phyloP scores from a whole-genome alignment of 2,113 vertebrate species.

The Solea senegalensis region DNA sequence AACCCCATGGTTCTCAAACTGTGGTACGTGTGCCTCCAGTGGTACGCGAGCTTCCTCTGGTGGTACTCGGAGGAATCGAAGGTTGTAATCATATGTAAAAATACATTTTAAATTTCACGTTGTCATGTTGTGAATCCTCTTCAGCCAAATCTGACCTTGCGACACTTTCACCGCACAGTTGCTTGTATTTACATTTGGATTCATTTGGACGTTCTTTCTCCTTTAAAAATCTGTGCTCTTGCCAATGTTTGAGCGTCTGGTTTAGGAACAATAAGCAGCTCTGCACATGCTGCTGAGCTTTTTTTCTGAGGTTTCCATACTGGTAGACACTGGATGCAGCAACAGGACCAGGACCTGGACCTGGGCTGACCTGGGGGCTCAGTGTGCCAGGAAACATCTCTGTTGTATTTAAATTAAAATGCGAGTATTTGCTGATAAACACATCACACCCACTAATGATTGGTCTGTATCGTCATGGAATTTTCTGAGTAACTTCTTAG shows the following conservation, averaged over 20 bases:
- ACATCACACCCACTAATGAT: not conserved
- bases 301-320: not conserved
- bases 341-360: not conserved
- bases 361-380: conserved; percentile 4
- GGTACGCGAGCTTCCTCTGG: too few relatives aligned
- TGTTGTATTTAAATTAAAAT: not conserved
- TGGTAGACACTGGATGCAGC: not conserved
- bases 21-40: too few relatives aligned
- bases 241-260: not conserved
- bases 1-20: too few relatives aligned
- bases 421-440: too few relatives aligned
- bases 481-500: too few relatives aligned
- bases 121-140: not conserved
- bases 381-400: not conserved
- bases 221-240: not conserved
- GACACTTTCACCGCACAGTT: not conserved
- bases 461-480: too few relatives aligned
- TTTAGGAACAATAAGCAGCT: not conserved
- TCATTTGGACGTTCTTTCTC: not conserved
- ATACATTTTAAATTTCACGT: not conserved
- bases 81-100: not conserved
- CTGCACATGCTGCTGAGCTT: not conserved
- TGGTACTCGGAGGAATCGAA: too few relatives aligned
- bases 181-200: not conserved
- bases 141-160: not conserved